phyloP scores from a whole-genome alignment of 2,113 vertebrate species.

The Aegithalos caudatus region DNA sequence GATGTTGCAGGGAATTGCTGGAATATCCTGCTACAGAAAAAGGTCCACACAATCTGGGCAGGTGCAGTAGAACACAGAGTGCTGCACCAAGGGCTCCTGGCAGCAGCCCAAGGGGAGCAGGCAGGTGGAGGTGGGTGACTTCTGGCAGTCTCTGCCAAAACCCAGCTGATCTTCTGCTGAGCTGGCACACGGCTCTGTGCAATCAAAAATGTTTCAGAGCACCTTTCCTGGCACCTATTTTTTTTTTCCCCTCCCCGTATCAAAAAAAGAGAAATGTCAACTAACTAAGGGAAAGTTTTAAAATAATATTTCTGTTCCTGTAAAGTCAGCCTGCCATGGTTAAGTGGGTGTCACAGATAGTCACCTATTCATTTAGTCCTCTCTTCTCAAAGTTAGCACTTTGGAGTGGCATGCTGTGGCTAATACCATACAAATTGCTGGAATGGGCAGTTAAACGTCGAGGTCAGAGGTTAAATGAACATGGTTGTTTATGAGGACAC shows the following conservation, averaged over 20 bases:
- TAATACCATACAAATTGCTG: slow-evolving; percentile 92
- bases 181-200: rapidly evolving
- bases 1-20: neutral
- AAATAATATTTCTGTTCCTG: slow-evolving; percentile 15
- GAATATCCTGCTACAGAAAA: neutral
- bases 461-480: slow-evolving; percentile 99
- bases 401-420: slow-evolving; percentile 58
- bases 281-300: neutral
- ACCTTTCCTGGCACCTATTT: neutral
- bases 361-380: slow-evolving; percentile 68
- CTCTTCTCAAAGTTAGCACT: slow-evolving; percentile 66
- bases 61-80: neutral
- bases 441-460: slow-evolving; percentile 97
- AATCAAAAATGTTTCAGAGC: neutral
- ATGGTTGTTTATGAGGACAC: slow-evolving; percentile 99
- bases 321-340: slow-evolving; percentile 74
- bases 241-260: neutral
- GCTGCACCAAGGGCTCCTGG: neutral
- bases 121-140: neutral
- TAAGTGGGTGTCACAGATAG: slow-evolving; percentile 83
- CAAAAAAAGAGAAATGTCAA: neutral
- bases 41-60: neutral
- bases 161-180: neutral
- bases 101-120: neutral
- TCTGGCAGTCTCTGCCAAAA: neutral